A percentile compares a stretch with the other conserved stretches of the same genome.
phyloP scores from a whole-genome alignment of 2,888 invertebrate genomes.

The Heliconius hortense region DNA sequence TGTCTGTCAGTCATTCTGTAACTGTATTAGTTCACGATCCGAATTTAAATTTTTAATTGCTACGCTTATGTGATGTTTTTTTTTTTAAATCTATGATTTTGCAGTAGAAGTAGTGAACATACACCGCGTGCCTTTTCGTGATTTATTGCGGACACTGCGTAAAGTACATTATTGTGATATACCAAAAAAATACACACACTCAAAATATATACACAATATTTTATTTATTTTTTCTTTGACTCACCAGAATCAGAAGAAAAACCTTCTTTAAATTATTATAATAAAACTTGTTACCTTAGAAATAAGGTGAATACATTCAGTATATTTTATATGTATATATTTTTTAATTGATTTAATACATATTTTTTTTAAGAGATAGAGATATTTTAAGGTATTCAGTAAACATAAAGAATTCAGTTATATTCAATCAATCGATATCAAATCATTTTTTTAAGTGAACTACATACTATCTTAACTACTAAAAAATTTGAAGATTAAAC shows the following conservation, averaged over 20 bases:
- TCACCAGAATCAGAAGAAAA: too few relatives aligned
- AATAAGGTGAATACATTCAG: too few relatives aligned
- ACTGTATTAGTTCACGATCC: too few relatives aligned
- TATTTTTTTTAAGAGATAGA: too few relatives aligned
- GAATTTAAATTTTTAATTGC: not conserved
- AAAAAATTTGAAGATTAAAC: not conserved
- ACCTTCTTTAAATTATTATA: not conserved
- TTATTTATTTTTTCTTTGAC: not conserved
- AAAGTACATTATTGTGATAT: slow-evolving; percentile 14
- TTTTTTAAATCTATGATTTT: not conserved
- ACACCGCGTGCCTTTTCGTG: slow-evolving; percentile 41
- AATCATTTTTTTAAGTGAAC: too few relatives aligned
- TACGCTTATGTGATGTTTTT: not conserved
- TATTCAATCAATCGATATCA: too few relatives aligned
- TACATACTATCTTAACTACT: not conserved
- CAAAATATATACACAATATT: not conserved
- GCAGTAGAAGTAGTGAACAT: slow-evolving; percentile 35
- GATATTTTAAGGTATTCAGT: too few relatives aligned
- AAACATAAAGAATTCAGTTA: too few relatives aligned
- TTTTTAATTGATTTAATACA: too few relatives aligned
- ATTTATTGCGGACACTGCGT: slow-evolving; percentile 33
- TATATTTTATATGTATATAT: too few relatives aligned
- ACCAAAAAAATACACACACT: not conserved
- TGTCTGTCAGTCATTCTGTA: too few relatives aligned
- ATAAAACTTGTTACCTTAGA: not conserved